Evolutionary conservation across 2,888 invertebrate species (phyloP), one percentile per base, ranked within the genome.

Genomic region (Drosophila leonis): DNA sequence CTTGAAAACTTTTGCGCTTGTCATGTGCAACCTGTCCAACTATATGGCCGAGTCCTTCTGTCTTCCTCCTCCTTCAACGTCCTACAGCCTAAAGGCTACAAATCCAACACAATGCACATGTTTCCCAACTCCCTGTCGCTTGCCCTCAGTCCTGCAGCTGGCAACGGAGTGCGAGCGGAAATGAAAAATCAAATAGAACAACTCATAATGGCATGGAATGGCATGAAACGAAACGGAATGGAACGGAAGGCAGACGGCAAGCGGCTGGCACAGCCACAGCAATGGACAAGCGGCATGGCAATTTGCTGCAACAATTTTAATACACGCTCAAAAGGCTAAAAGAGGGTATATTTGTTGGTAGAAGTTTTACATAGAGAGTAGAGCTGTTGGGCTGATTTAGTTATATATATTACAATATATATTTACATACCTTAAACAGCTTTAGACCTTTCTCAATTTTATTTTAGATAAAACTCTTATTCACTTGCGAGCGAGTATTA

Each of bases 1-100:
- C 83, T 84, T 72, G 83, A 83, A 79, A 84, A 84, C 68, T 86
- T 86, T 81, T 83, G 56, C 72, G 77, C 86, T 83, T 81, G 83
- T 81, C 83, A 86, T 86, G 86, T 83, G 86, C 79, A 84, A 84
- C 86, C 86, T 84, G 86, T 80, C 86, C 81, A 79, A 86, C 81
- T 79, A 9, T 37, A 75, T 83, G 65, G 64, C 76, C 64, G 73
- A 70, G 72, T 71, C 75, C 71, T 76, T 37, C 44, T 67, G 51
- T n/a, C n/a, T n/a, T n/a, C n/a, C 24, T 4, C 2, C 48, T 67
- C 46, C 65, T 61, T 46, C 60, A 56, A 39, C 37, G 84, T 73
- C 62, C 74, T 71, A 82, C 75, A 84, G 83, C 83, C 86, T 72
- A 77, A 73, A 69, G 83, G 86, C 86, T 77, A 72, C 81, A 83